Evolutionary conservation across 2,888 invertebrate genomes (phyloP), one percentile per base, ranked within the genome.

Genomic region (Aleiodes alternator): DNA sequence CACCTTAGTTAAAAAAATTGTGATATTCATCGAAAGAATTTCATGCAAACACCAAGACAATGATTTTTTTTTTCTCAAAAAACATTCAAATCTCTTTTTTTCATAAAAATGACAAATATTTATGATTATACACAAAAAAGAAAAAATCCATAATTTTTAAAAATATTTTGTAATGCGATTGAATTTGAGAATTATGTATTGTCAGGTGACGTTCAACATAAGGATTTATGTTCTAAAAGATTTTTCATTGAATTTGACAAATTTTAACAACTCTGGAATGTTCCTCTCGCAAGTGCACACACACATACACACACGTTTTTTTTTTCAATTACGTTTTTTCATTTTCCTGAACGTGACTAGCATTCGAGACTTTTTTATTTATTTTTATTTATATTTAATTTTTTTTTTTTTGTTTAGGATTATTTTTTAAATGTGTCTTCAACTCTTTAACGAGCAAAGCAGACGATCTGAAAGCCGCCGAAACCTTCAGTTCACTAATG

Each of bases 341-440:
- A 73, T 78, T 69, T 73, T 72, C 73, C 75, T 69, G 72, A 73
- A 72, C 72, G 69, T 76, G 79, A 80, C 78, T 79, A 76, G 80
- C 72, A 66, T 77, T 71, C 68, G 56, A 31, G 70, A 72, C 69
- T 38, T 72, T 68, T 59, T 53, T 61, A n/a, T 76, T 29, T 11
- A 31, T 75, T 38, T 38, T 64, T 50, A 29, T 23, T 23, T 34
- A 34, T 34, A 34, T 6, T 34, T 34, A 43, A 31, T 64, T 16
- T 48, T 14, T 57, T 31, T 9, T 59, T 16, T 55, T 14, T 16
- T 16, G 9, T 7, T 34, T 56, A 43, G n/a, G 14, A 70, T 70
- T 56, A 56, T 16, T 64, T 48, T 68, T 53, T 69, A 12, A 3
- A 14, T 31, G 31, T 34, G 34, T 69, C 55, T 48, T 48, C 55